These are phyloP conservation scores for Hepsetus odoe DNA, from an alignment of 2,113 vertebrate genomes.

Conservation along the genomic window DNA sequence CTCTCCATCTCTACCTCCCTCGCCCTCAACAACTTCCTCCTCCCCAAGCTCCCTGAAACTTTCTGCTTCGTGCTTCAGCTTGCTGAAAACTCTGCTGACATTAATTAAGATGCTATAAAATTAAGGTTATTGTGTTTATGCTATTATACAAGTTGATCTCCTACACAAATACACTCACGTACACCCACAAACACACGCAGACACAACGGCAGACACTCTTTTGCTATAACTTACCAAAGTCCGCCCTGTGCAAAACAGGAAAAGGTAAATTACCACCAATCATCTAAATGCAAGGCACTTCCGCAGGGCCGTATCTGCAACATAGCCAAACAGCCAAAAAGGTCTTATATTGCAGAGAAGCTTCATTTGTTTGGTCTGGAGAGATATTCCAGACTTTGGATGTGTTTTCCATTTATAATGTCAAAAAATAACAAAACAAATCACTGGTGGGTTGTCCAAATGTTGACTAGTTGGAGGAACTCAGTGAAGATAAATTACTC, in stretches of 20 bases:
- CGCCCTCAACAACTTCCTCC: not conserved
- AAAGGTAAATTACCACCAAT: slow-evolving; percentile 54
- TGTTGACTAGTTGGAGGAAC: slow-evolving; percentile 10
- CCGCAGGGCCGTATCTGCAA: slow-evolving; percentile 33
- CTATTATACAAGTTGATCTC: slow-evolving; percentile 39
- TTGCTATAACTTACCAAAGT: slow-evolving; percentile 32
- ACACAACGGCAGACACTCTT: not conserved
- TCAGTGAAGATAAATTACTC: not conserved
- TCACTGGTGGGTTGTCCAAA: slow-evolving; percentile 3
- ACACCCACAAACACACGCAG: slow-evolving; percentile 24
- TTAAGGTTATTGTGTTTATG: slow-evolving; percentile 53
- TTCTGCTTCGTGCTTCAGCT: slow-evolving; percentile 11
- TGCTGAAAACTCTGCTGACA: slow-evolving; percentile 38
- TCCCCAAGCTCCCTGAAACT: not conserved
- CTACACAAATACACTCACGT: slow-evolving; percentile 27
- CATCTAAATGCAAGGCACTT: slow-evolving; percentile 25
- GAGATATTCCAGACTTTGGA: not conserved
- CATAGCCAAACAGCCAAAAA: slow-evolving; percentile 34
- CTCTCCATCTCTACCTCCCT: slow-evolving; percentile 1
- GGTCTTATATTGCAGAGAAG: not conserved
- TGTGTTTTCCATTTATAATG: slow-evolving; percentile 16
- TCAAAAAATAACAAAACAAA: not conserved
- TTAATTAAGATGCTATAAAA: slow-evolving; percentile 60
- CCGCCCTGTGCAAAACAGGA: slow-evolving; percentile 45
- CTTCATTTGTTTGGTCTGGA: not conserved